These are phyloP conservation scores for Bombus impatiens DNA, from an alignment of 1,140 invertebrate species.

Conservation along the genomic window DNA sequence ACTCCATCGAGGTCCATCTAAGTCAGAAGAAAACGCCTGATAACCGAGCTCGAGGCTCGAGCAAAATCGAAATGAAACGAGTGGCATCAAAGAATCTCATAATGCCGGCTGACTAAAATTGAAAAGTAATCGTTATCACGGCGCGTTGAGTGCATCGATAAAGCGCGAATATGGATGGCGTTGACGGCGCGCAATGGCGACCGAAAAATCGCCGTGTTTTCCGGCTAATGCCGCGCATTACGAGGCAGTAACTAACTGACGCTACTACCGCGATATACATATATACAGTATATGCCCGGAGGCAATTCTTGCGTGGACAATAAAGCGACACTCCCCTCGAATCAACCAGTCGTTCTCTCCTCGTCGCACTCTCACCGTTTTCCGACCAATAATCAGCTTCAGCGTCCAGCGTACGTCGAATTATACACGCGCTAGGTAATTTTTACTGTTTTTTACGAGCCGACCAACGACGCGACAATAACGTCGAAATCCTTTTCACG, in stretches of 20 bases:
- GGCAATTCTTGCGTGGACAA: constrained; percentile 53
- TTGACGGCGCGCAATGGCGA: background rate
- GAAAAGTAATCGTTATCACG: constrained; percentile 21
- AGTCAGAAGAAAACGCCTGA: too few species aligned
- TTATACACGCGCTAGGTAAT: constrained; percentile 45
- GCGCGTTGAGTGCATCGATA: constrained; percentile 38
- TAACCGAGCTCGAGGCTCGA: too few species aligned
- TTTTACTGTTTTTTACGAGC: constrained; percentile 51
- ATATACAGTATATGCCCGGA: background rate
- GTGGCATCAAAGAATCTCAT: background rate
- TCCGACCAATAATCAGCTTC: constrained; percentile 38
- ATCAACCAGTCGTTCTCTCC: background rate
- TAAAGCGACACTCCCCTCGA: constrained; percentile 34
- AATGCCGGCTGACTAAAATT: constrained; percentile 28
- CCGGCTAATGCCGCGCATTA: constrained; percentile 44
- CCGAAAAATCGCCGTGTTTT: constrained; percentile 47
- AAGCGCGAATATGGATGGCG: constrained; percentile 14
- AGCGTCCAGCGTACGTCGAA: constrained; percentile 36
- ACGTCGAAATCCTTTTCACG: constrained; percentile 37
- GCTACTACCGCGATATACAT: background rate
- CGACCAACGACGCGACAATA: constrained; percentile 18
- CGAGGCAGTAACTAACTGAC: background rate
- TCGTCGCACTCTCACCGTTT: background rate
- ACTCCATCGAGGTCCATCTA: too few species aligned
- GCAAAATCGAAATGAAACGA: too few species aligned